Conservation (phyloP, 2,888 invertebrate genomes). For the Eilema caniola region DNA sequence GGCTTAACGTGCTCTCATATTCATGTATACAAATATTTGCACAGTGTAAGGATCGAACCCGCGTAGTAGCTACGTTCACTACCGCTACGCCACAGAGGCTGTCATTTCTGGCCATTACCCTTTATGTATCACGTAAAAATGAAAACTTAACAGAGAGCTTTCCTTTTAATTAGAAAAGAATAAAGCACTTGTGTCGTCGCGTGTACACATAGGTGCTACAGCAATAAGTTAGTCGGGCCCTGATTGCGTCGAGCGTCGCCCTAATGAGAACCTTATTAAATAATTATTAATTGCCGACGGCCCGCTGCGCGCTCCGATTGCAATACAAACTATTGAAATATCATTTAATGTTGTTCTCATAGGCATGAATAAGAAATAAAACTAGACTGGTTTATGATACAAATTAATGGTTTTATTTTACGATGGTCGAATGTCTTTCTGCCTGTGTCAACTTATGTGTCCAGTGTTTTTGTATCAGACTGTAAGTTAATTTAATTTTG, state of each 20-base stretch:
- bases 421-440: constrained; percentile 37
- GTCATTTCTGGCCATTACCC: too few species aligned
- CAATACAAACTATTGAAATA: constrained; percentile 62
- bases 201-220: constrained; percentile 44
- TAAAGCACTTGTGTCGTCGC: constrained; percentile 32
- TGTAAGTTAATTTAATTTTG: too few species aligned
- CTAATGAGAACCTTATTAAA: constrained; percentile 75
- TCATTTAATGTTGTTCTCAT: constrained; percentile 51
- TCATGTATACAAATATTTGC: too few species aligned
- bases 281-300: constrained; percentile 72
- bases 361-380: constrained; percentile 13
- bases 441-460: constrained; percentile 23
- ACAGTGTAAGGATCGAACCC: too few species aligned
- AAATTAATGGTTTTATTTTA: constrained; percentile 12
- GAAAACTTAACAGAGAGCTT: neutral
- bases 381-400: constrained; percentile 9
- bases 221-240: constrained; percentile 53
- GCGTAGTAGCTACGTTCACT: too few species aligned
- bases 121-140: too few species aligned
- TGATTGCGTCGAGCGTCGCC: constrained; percentile 60
- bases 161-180: neutral
- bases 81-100: too few species aligned
- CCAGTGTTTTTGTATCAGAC: neutral
- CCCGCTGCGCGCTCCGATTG: constrained; percentile 69
- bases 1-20: too few species aligned